These are phyloP conservation scores for Monodelphis domestica DNA, from an alignment of 2,797 vertebrate species.

Conservation along the genomic window DNA sequence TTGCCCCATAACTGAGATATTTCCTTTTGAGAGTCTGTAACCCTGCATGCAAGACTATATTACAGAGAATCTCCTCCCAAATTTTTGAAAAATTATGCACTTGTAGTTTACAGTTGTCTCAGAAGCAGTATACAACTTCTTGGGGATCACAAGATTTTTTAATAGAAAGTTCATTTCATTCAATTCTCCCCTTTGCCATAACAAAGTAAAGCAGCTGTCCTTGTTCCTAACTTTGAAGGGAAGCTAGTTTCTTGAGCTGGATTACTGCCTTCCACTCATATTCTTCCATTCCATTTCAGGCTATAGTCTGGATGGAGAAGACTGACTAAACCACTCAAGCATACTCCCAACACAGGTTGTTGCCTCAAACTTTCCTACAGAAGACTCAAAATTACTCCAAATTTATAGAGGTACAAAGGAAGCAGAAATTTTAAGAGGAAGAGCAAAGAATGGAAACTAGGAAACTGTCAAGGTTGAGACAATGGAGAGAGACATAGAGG, in stretches of 20 bases:
- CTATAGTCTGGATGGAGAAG: neutral
- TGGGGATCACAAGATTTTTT: neutral
- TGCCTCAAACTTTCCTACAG: neutral
- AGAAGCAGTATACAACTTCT: neutral
- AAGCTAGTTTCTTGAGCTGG: neutral
- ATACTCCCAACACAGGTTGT: neutral
- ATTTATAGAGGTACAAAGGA: neutral
- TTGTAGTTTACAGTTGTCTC: neutral
- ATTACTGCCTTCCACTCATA: neutral
- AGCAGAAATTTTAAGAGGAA: neutral
- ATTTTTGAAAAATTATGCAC: neutral
- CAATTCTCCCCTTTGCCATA: neutral
- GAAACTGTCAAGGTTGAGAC: neutral
- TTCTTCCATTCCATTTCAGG: neutral
- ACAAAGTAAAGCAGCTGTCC: neutral
- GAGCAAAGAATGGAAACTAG: neutral
- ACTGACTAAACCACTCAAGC: neutral
- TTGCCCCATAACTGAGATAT: neutral
- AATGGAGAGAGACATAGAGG: neutral
- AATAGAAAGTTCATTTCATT: neutral
- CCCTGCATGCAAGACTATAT: neutral
- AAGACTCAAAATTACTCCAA: neutral
- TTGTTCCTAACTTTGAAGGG: neutral
- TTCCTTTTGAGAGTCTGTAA: neutral
- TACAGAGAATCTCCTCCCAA: neutral